These are phyloP conservation scores for Scaeva pyrastri DNA, from an alignment of 2,888 invertebrate species.

Conservation along the genomic window DNA sequence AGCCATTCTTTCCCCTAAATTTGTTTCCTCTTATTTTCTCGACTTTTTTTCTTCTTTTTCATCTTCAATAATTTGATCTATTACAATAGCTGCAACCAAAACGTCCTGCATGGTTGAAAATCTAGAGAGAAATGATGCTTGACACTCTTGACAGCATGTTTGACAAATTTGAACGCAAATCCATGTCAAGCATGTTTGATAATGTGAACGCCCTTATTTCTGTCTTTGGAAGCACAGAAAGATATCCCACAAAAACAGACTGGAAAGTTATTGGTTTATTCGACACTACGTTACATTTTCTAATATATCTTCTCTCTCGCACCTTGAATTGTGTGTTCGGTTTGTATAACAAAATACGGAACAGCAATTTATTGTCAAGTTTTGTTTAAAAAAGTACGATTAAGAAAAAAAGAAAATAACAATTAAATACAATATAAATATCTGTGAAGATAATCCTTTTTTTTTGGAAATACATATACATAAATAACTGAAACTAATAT, in stretches of 20 bases:
- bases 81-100: no score
- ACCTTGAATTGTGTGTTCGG: constrained; percentile 18
- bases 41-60: no score
- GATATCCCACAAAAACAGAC: not conserved
- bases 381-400: constrained; percentile 20
- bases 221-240: not conserved
- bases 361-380: constrained; percentile 11
- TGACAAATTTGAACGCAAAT: no score
- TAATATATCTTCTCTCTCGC: constrained; percentile 17
- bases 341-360: constrained; percentile 28
- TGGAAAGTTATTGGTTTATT: not conserved
- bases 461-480: not conserved
- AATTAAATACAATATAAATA: not conserved
- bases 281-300: not conserved
- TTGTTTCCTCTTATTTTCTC: no score
- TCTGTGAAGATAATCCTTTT: not conserved
- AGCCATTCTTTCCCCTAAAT: no score
- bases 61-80: no score
- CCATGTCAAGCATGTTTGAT: no score
- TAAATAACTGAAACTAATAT: not conserved
- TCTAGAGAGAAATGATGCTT: no score
- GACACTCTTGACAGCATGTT: no score
- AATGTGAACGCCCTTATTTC: no score
- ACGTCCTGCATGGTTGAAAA: no score
- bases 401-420: constrained; percentile 3